Evolutionary conservation across 2,797 vertebrate genomes (phyloP), one percentile per base, ranked within the genome.

Genomic region (Oreochromis grahami): DNA sequence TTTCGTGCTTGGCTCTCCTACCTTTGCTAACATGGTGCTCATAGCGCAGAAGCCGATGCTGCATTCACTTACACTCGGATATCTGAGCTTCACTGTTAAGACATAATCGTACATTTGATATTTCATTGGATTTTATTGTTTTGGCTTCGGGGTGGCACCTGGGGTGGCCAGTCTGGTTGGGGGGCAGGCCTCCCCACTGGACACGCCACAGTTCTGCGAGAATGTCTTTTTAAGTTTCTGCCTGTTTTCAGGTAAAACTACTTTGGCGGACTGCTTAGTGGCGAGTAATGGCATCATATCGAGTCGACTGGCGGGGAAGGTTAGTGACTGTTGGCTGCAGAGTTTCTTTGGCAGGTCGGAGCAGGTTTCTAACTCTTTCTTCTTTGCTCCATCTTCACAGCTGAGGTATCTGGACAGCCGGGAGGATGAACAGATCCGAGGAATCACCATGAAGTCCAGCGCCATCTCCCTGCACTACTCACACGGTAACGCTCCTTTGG

Each of bases 381-480:
- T 48, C 7, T 55, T 12, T 6, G 29, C 48, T 36, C 4, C 1
- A 15, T 70, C 9, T 72, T 29, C 24, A 60, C 90, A 99, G 99
- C 88, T 99, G 80, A 95, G 98, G 55, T 99, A 99, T 77, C 93
- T 99, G 81, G 98, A 99, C 95, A 99, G 98, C 91, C 96, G 98
- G 88, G 97, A 99, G 87, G 99, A 99, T 81, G 99, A 99, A 14
- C 99, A 99, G 94, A 63, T 98, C 76, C 92, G 99, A 90, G 98
- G 99, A 63, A 99, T 99, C 93, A 99, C 98, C 5, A 99, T 99
- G 99, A 99, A 99, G 84, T 99, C 98, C 53, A 99, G 98, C 34
- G 98, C 98, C 32, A 99, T 99, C 91, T 98, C 98, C 8, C 90
- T 99, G 63, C 97, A 98, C 78, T 97, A 96, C 72, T 87, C 88